Evolutionary conservation across 2,797 vertebrate genomes (phyloP), one percentile per base, ranked within the genome.

Genomic region (Falco biarmicus): DNA sequence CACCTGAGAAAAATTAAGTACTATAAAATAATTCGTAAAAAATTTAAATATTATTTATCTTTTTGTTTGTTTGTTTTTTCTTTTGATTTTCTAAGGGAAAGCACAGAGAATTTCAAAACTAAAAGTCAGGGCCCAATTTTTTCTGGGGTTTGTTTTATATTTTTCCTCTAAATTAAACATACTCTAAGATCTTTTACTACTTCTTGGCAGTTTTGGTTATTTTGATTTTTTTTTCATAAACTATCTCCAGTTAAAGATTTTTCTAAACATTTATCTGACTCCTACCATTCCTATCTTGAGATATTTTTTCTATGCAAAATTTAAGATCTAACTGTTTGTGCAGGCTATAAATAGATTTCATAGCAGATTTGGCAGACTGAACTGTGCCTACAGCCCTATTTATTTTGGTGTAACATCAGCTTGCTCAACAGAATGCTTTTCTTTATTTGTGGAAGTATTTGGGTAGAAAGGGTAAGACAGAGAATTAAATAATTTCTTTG

Each of bases 371-470:
- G 25, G 19, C 64, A 57, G 11, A 32, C 15, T 45, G 48, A 17
- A 41, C 11, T 41, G 4, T 61, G 28, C 76, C 34, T 82, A 0
- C 3, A 7, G 5, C 29, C 31, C 9, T 74, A 0, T 78, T 57
- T 73, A 14, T 74, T 87, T 63, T 73, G 16, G 3, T 81, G 14
- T 64, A 50, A 92, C 79, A 4, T 69, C 32, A 77, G 5, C 25
- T n/a, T 64, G 32, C 26, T 87, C 48, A 83, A 31, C 4, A 56
- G 50, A 79, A 70, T 45, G 20, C 10, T 77, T 37, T 86, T 73
- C 20, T 56, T 57, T 70, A 50, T 70, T 82, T 77, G 15, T 71
- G 24, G 63, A 86, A 53, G 9, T 25, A 68, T n/a, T 86, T 0
- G 6, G 7, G 12, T 56, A 51, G 37, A 82, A 94, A 43, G 26